Conservation (phyloP, 2,888 invertebrate genomes). For the Scelioninae gen. 2 region DNA sequence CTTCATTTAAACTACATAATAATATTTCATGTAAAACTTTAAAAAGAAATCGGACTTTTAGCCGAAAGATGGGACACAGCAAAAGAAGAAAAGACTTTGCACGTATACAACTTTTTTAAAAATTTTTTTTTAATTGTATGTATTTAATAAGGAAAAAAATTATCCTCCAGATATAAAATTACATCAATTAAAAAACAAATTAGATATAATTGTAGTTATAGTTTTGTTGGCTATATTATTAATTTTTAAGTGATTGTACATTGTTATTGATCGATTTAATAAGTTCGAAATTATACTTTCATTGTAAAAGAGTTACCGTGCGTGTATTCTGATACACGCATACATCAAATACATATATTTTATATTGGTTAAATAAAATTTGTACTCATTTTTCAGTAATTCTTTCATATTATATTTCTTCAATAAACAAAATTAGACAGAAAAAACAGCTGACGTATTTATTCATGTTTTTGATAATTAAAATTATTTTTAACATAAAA, state of each 20-base stretch:
- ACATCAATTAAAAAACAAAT: constrained; percentile 12
- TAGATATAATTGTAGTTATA: constrained; percentile 30
- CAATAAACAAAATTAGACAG: constrained; percentile 40
- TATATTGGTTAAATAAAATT: constrained; percentile 39
- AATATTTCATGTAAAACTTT: neutral
- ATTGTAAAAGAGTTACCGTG: constrained; percentile 40
- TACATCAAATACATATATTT: constrained; percentile 30
- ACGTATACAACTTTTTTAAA: constrained; percentile 14
- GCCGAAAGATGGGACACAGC: constrained; percentile 7
- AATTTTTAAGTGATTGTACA: constrained; percentile 36
- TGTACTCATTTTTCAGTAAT: constrained; percentile 29
- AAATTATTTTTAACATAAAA: no score
- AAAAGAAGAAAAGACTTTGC: constrained; percentile 18
- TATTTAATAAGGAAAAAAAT: constrained; percentile 7
- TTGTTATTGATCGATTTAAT: constrained; percentile 31
- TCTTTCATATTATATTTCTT: constrained; percentile 21
- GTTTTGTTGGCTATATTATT: constrained; percentile 26
- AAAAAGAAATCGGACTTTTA: neutral
- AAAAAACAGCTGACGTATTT: constrained; percentile 20
- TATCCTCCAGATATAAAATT: constrained; percentile 6
- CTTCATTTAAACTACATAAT: neutral
- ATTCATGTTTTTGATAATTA: constrained; percentile 6
- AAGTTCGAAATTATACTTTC: constrained; percentile 15
- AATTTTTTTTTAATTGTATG: constrained; percentile 26
- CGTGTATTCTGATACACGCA: constrained; percentile 8